phyloP scores from a whole-genome alignment of 2,888 invertebrate genomes.

The Ochlodes sylvanus region DNA sequence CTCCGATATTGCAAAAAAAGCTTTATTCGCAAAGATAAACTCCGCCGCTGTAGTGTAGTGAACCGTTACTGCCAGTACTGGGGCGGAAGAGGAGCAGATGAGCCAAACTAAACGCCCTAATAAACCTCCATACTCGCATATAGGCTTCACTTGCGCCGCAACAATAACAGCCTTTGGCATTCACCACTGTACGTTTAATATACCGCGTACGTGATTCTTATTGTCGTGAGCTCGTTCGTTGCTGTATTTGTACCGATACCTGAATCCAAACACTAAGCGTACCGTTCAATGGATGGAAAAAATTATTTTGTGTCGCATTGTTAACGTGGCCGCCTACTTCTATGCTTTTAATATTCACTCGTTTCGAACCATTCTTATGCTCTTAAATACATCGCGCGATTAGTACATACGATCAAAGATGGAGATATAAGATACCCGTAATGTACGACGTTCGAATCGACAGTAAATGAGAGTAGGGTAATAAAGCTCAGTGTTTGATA shows the following conservation, averaged over 20 bases:
- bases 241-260: not conserved
- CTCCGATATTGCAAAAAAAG: constrained; percentile 6
- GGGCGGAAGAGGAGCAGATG: constrained; percentile 28
- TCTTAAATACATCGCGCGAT: constrained; percentile 11
- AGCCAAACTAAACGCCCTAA: constrained; percentile 37
- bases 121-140: constrained; percentile 29
- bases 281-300: not conserved
- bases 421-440: not conserved
- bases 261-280: not conserved
- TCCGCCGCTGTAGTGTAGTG: constrained; percentile 5
- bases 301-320: too few species aligned
- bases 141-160: constrained; percentile 29
- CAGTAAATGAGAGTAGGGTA: not conserved
- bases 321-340: not conserved
- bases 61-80: constrained; percentile 27
- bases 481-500: constrained; percentile 11
- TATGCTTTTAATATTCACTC: constrained; percentile 9
- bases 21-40: constrained; percentile 19
- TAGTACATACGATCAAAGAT: constrained; percentile 1
- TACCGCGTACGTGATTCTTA: not conserved
- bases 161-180: constrained; percentile 24
- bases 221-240: not conserved
- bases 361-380: constrained; percentile 14
- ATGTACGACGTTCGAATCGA: constrained; percentile 9
- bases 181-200: constrained; percentile 27